Evolutionary conservation across 1,140 invertebrate species (phyloP).

Genomic region (Pemphigus obesinymphae): DNA sequence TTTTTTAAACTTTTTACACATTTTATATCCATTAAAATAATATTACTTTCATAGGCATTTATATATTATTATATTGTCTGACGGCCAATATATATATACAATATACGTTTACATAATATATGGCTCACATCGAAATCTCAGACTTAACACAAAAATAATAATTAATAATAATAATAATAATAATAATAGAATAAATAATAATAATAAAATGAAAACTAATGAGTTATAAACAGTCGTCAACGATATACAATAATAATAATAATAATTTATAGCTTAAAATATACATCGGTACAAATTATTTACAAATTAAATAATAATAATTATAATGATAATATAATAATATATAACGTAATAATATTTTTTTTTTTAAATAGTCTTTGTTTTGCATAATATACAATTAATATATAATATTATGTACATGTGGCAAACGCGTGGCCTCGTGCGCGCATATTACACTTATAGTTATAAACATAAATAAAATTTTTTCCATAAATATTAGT

Average conservation of each 20-base stretch:
- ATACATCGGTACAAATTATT: slow-evolving; percentile 17
- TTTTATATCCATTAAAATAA: slow-evolving; percentile 2
- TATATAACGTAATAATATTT: not conserved
- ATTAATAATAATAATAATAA: not conserved
- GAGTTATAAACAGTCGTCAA: not conserved
- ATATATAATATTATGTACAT: not conserved
- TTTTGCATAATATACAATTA: not conserved
- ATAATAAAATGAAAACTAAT: slow-evolving; percentile 18
- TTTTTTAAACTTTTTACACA: slow-evolving; percentile 19
- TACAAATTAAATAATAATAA: slow-evolving; percentile 35
- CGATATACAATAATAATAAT: slow-evolving; percentile 20
- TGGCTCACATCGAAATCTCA: not conserved
- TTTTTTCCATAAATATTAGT: not conserved
- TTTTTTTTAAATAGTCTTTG: slow-evolving; percentile 15
- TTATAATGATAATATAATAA: not conserved
- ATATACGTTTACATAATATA: not conserved
- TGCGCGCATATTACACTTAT: not conserved
- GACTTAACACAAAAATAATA: not conserved
- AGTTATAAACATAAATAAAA: not conserved
- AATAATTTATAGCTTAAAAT: not conserved
- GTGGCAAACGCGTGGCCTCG: not conserved
- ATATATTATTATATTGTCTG: too few species aligned
- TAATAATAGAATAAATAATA: slow-evolving; percentile 3
- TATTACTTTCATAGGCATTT: not conserved
- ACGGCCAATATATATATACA: not conserved